phyloP scores from a whole-genome alignment of 2,113 vertebrate genomes.

The Ictidomys tridecemlineatus region DNA sequence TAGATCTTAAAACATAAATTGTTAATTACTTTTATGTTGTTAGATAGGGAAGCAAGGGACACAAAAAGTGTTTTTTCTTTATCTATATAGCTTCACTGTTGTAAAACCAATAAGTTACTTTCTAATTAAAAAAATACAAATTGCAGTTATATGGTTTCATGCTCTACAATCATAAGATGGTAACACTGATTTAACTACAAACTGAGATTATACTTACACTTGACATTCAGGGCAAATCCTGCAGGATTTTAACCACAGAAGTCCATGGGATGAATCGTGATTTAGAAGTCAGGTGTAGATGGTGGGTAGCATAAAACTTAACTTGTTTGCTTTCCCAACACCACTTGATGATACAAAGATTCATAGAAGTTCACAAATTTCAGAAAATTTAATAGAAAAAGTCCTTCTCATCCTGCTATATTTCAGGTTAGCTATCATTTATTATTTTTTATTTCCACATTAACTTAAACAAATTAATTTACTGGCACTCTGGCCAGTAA shows the following conservation, averaged over 20 bases:
- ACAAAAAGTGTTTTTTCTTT: background rate
- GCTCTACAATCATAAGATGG: background rate
- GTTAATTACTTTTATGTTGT: background rate
- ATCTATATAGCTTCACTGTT: background rate
- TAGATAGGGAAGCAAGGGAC: background rate
- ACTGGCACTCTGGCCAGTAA: background rate
- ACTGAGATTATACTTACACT: slow-evolving; percentile 42
- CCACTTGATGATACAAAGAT: background rate
- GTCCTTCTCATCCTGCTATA: background rate
- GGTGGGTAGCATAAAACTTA: background rate
- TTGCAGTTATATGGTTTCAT: background rate
- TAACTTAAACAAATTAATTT: background rate
- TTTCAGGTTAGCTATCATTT: background rate
- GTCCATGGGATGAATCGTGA: background rate
- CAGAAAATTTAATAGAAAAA: slow-evolving; percentile 5
- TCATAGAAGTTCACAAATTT: background rate
- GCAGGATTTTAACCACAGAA: background rate
- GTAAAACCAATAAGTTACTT: background rate
- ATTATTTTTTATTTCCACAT: background rate
- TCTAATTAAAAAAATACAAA: slow-evolving; percentile 9
- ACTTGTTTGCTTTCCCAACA: background rate
- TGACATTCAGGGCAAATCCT: background rate
- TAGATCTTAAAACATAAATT: background rate
- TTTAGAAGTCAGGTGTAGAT: background rate
- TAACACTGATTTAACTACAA: background rate